Percentiles rank a stretch among this genome's conserved stretches.
Evolutionary conservation across 2,888 invertebrate genomes (phyloP).

Genomic region (Petrolisthes cinctipes): DNA sequence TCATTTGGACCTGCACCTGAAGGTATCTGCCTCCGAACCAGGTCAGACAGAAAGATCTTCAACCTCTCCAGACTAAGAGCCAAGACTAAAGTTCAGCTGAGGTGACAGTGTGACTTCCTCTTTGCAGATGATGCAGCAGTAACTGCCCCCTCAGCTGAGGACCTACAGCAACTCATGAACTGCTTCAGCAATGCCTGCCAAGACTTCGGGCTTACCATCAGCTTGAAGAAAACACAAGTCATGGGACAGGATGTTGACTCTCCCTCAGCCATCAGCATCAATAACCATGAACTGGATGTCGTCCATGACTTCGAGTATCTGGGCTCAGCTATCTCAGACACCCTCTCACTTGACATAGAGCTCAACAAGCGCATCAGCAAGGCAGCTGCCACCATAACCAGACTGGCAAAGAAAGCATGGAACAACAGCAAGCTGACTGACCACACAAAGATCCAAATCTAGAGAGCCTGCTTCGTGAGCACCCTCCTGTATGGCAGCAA

Average conservation of each 20-base stretch:
- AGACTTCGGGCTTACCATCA: not conserved
- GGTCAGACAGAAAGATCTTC: constrained; percentile 1
- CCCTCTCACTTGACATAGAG: constrained; percentile 24
- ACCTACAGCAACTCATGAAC: not conserved
- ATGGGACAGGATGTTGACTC: not conserved
- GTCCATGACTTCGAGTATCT: not conserved
- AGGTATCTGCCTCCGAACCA: not conserved
- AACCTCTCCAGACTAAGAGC: not conserved
- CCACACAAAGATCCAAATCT: not conserved
- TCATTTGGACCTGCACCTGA: not conserved
- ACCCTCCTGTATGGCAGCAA: constrained; percentile 21
- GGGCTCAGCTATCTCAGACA: constrained; percentile 18
- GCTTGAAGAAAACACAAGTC: not conserved
- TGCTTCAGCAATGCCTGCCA: not conserved
- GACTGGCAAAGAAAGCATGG: constrained; percentile 1
- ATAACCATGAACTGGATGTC: not conserved
- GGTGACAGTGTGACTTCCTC: not conserved
- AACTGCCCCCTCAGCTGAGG: not conserved
- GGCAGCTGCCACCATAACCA: not conserved
- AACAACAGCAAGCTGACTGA: constrained; percentile 3
- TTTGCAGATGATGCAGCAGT: not conserved
- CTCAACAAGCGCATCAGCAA: constrained; percentile 28
- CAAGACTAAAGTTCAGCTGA: not conserved
- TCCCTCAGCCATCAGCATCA: not conserved
- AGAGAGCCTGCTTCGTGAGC: constrained; percentile 6